These are phyloP conservation scores for Caenorhabditis panamensis DNA, from an alignment of 2,888 invertebrate species.

Conservation along the genomic window DNA sequence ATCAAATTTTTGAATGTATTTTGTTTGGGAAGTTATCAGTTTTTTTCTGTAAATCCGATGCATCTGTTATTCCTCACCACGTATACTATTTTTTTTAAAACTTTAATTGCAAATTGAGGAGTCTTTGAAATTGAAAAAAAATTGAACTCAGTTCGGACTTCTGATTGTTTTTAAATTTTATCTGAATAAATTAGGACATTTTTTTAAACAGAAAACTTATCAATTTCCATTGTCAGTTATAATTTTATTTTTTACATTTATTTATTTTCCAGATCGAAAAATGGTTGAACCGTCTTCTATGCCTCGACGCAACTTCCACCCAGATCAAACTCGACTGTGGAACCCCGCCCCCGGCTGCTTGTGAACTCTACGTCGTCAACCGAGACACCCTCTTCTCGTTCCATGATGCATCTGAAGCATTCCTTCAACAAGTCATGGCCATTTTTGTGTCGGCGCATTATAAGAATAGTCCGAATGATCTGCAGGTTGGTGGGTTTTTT, in stretches of 20 bases:
- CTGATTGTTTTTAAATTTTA: too few relatives aligned
- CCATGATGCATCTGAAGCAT: slow-evolving; percentile 89
- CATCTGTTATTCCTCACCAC: too few relatives aligned
- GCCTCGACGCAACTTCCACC: slow-evolving; percentile 87
- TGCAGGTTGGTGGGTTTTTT: slow-evolving; percentile 84
- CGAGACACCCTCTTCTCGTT: slow-evolving; percentile 96
- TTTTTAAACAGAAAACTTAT: not conserved
- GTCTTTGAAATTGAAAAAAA: too few relatives aligned
- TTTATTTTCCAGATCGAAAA: slow-evolving; percentile 85
- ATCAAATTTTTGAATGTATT: too few relatives aligned
- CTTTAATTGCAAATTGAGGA: too few relatives aligned
- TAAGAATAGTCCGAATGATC: slow-evolving; percentile 98
- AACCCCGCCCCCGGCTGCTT: slow-evolving; percentile 91
- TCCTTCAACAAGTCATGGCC: slow-evolving; percentile 92
- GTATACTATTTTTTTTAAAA: too few relatives aligned
- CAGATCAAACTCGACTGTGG: slow-evolving; percentile 83
- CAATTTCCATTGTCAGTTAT: too few relatives aligned
- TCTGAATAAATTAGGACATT: not conserved
- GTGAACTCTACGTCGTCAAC: slow-evolving; percentile 87
- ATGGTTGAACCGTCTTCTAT: slow-evolving; percentile 93
- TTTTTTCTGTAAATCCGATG: too few relatives aligned
- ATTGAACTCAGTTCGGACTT: too few relatives aligned
- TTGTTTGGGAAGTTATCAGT: too few relatives aligned
- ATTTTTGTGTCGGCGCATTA: slow-evolving; percentile 98
- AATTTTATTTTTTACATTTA: too few relatives aligned